A percentile compares a stretch with the other conserved stretches of the same genome.
Evolutionary conservation across 1,140 invertebrate species (phyloP).

Genomic region (Drusus annulatus): DNA sequence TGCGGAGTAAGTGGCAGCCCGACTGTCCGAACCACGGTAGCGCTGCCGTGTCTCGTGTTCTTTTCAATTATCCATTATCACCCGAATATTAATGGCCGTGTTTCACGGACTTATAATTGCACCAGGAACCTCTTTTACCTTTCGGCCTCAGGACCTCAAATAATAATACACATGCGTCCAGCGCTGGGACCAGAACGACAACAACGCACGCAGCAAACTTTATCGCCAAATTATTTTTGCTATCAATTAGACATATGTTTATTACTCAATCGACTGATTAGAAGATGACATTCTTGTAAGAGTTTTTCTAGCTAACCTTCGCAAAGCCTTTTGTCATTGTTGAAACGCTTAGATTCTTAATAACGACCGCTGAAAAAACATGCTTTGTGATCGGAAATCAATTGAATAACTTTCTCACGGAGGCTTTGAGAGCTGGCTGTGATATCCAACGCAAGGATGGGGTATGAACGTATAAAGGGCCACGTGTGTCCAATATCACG

Average conservation of each 20-base stretch:
- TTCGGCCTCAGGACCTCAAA: background rate
- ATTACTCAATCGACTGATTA: no score
- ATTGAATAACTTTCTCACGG: constrained; percentile 38
- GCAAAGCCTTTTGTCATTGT: no score
- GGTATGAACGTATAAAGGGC: constrained; percentile 12
- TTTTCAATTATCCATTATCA: constrained; percentile 5
- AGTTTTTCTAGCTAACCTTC: no score
- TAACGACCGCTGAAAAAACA: constrained; percentile 11
- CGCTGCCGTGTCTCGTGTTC: no score
- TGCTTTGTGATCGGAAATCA: constrained; percentile 11
- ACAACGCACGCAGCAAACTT: background rate
- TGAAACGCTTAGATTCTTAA: no score
- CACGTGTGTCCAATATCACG: constrained; percentile 35
- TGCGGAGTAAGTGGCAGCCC: no score
- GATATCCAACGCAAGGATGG: background rate
- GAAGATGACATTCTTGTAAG: no score
- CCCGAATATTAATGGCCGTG: constrained; percentile 16
- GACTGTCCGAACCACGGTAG: no score
- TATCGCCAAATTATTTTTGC: no score
- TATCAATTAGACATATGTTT: no score
- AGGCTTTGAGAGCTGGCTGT: background rate
- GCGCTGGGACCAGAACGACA: background rate
- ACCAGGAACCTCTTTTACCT: background rate
- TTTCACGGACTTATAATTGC: background rate
- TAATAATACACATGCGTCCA: background rate